A percentile compares a stretch with the other conserved stretches of the same genome.
Evolutionary conservation across 2,113 vertebrate genomes (phyloP).

Genomic region (Perca schrenkii): DNA sequence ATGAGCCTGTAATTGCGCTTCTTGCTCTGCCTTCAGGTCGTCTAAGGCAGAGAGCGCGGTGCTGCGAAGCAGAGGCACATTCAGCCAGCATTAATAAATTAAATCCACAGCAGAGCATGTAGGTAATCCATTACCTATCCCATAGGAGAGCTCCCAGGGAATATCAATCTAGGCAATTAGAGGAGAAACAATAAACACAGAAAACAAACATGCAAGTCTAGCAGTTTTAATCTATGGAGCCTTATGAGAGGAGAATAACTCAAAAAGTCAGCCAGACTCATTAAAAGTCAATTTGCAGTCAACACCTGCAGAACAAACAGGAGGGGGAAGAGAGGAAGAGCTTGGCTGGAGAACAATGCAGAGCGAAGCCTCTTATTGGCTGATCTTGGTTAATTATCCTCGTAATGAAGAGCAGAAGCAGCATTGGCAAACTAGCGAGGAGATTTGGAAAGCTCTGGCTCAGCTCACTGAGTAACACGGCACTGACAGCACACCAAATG

Average conservation of each 20-base stretch:
- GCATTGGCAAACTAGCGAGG: conserved; percentile 33
- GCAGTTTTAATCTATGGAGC: conserved; percentile 56
- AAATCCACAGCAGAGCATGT: conserved; percentile 75
- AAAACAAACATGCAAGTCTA: conserved; percentile 64
- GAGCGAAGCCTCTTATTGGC: conserved; percentile 72
- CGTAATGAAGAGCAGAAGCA: conserved; percentile 67
- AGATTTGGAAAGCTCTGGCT: conserved; percentile 34
- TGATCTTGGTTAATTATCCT: conserved; percentile 71
- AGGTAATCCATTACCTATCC: conserved; percentile 79
- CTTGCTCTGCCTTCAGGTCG: conserved; percentile 70
- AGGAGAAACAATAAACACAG: conserved; percentile 56
- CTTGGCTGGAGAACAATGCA: conserved; percentile 52
- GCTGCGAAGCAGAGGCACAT: conserved; percentile 43
- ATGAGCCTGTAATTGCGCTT: conserved; percentile 72
- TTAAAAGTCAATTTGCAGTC: conserved; percentile 79
- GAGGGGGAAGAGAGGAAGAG: conserved; percentile 41
- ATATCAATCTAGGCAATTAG: conserved; percentile 77
- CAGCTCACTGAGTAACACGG: neutral
- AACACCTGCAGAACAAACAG: conserved; percentile 78
- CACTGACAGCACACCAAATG: conserved; percentile 21
- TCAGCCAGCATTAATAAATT: conserved; percentile 73
- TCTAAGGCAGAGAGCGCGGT: conserved; percentile 30
- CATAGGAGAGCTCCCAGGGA: conserved; percentile 67
- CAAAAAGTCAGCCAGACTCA: conserved; percentile 64
- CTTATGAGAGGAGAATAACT: conserved; percentile 51